Base-by-base conservation (phyloP, 1,140 invertebrate species). In the Pachyrhynchus sulphureomaculatus region DNA sequence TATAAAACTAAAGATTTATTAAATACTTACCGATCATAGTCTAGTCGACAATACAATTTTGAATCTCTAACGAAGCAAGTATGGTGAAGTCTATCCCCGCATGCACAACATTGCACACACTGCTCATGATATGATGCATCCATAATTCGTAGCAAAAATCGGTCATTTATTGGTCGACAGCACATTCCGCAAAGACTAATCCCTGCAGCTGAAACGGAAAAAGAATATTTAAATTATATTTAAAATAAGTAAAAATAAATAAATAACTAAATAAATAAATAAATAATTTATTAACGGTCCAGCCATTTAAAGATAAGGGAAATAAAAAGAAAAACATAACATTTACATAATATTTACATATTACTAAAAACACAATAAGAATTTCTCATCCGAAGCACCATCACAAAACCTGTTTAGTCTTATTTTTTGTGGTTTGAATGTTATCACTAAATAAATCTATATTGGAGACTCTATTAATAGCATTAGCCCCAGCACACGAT, bases 91-190 rank as follows among this genome's bases (percentile, higher is more conserved):
- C 83, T 82, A 41, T 80, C 76, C 5, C 83, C 82, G 73, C 89
- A 91, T 10, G 84, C 82, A 63, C 79, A 82, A 74, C 89, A 91
- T 65, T 84, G 81, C 18, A 91, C 81, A 75, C 89, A 91, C 23
- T 81, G 77, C 70, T 90, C 88, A 75, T 91, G 89, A 77, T 88
- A 91, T 6, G 83, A 88, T 26, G 80, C 79, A 68, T 89, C 87
- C 74, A 84, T 83, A 51, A 91, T 87, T 49, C 86, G 78, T 78
- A 90, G 82, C 48, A 90, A 81, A 77, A 87, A 91, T 42, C 87
- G 81, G 79, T 91, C 89, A 70, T 81, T 81, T 70, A 91, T 91
- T 55, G 83, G 82, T 48, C 82, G 78, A 55, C 83, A 82, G 75
- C 89, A 91, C 57, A 82, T 83, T 26, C 84, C 80, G 70, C 89